These are phyloP conservation scores for Ericerus pela DNA, from an alignment of 1,140 invertebrate species.

Conservation along the genomic window DNA sequence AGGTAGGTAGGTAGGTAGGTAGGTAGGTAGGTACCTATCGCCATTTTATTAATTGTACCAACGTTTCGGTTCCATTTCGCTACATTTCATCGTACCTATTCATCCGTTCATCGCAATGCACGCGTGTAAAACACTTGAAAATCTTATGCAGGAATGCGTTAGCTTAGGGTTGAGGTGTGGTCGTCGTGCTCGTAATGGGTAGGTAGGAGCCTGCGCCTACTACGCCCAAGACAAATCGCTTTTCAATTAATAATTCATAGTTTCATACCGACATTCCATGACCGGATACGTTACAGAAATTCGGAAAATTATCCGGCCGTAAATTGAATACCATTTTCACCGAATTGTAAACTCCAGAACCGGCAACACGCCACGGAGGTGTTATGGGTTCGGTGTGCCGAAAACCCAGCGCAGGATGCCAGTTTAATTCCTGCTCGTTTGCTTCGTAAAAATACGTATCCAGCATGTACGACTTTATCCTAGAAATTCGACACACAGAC, in stretches of 20 bases:
- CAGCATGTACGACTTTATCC: neutral
- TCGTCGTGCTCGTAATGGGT: neutral
- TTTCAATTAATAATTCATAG: too few relatives aligned
- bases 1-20: neutral
- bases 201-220: neutral
- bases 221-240: neutral
- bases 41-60: too few relatives aligned
- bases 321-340: slow-evolving; percentile 15
- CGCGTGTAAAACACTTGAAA: neutral
- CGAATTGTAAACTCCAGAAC: slow-evolving; percentile 7
- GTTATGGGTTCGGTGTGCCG: neutral
- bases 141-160: neutral
- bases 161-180: neutral
- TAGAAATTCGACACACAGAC: neutral
- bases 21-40: too few relatives aligned
- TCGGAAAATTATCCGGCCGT: neutral
- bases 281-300: slow-evolving; percentile 3
- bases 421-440: neutral
- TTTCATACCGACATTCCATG: slow-evolving; percentile 15
- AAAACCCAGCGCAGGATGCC: slow-evolving; percentile 8
- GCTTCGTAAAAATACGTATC: neutral
- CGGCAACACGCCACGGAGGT: slow-evolving; percentile 15
- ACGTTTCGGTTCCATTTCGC: too few relatives aligned
- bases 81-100: too few relatives aligned
- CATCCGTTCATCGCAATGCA: neutral